phyloP scores from a whole-genome alignment of 2,888 invertebrate genomes.

The Chrysolina haemoptera region DNA sequence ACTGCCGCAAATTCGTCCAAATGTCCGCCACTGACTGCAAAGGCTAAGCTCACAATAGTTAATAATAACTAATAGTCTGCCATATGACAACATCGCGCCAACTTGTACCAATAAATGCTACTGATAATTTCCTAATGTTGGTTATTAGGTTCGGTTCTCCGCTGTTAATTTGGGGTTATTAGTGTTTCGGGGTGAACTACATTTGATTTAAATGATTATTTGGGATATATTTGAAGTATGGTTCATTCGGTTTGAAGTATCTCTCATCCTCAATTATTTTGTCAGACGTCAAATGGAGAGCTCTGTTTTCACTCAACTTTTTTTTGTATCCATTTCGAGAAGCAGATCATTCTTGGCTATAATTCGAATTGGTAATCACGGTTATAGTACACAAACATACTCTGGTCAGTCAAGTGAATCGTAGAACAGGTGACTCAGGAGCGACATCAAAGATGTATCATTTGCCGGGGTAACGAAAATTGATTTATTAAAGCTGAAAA shows the following conservation, averaged over 20 bases:
- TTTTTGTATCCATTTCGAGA: too few species aligned
- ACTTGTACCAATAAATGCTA: conserved; percentile 51
- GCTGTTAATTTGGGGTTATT: conserved; percentile 47
- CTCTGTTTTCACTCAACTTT: not conserved
- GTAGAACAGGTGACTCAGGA: too few species aligned
- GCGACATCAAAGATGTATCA: too few species aligned
- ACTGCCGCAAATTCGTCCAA: conserved; percentile 60
- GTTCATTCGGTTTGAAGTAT: not conserved
- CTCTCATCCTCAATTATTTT: not conserved
- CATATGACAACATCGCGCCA: conserved; percentile 55
- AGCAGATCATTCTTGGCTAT: too few species aligned
- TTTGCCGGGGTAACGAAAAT: too few species aligned
- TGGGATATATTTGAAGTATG: conserved; percentile 14
- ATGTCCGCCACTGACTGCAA: conserved; percentile 47
- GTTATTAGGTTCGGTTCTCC: conserved; percentile 50
- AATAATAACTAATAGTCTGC: conserved; percentile 52
- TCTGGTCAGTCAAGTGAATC: too few species aligned
- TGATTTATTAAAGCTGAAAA: too few species aligned
- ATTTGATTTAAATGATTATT: conserved; percentile 35
- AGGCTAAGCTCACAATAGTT: conserved; percentile 37
- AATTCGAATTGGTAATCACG: too few species aligned
- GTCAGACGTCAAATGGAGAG: not conserved
- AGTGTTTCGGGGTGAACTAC: conserved; percentile 26
- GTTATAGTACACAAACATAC: too few species aligned
- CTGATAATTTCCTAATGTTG: conserved; percentile 54